A percentile compares a stretch with the other conserved stretches of the same genome.
These are phyloP conservation scores for Rhodophaea formosa DNA, from an alignment of 2,888 invertebrate species.

Conservation along the genomic window DNA sequence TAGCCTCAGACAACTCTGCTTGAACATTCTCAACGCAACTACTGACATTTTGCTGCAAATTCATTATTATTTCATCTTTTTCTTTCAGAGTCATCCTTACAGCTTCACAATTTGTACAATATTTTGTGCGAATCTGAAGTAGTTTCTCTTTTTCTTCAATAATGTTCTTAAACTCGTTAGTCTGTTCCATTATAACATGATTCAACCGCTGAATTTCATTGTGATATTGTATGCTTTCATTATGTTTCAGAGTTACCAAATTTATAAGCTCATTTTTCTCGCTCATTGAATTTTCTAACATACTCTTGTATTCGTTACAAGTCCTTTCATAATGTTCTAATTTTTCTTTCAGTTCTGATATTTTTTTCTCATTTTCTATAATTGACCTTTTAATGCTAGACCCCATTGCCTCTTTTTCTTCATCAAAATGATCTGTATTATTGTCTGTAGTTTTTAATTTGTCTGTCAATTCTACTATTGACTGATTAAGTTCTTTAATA, in stretches of 20 bases:
- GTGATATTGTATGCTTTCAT: slow-evolving; percentile 92
- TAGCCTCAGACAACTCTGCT: slow-evolving; percentile 76
- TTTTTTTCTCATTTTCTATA: slow-evolving; percentile 45
- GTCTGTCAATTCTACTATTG: slow-evolving; percentile 56
- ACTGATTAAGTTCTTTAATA: slow-evolving; percentile 62
- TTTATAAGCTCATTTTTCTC: slow-evolving; percentile 87
- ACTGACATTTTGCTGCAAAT: slow-evolving; percentile 47
- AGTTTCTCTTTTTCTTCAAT: slow-evolving; percentile 56
- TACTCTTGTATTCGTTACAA: slow-evolving; percentile 50
- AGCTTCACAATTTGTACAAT: slow-evolving; percentile 57
- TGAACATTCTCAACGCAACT: slow-evolving; percentile 56
- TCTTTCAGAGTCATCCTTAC: slow-evolving; percentile 54
- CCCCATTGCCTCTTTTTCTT: slow-evolving; percentile 57
- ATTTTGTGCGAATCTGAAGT: slow-evolving; percentile 36
- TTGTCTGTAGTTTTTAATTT: slow-evolving; percentile 54
- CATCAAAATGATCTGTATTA: slow-evolving; percentile 48
- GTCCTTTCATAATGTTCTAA: slow-evolving; percentile 44
- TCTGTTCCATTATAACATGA: slow-evolving; percentile 79
- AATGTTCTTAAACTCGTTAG: slow-evolving; percentile 55
- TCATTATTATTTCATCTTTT: slow-evolving; percentile 62
- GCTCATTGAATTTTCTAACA: slow-evolving; percentile 51
- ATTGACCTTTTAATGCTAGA: slow-evolving; percentile 43
- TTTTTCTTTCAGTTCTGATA: slow-evolving; percentile 45
- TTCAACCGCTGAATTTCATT: slow-evolving; percentile 91
- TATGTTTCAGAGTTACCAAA: slow-evolving; percentile 89